Evolutionary conservation across 2,888 invertebrate genomes (phyloP).

Genomic region (Ormyrus labotus): DNA sequence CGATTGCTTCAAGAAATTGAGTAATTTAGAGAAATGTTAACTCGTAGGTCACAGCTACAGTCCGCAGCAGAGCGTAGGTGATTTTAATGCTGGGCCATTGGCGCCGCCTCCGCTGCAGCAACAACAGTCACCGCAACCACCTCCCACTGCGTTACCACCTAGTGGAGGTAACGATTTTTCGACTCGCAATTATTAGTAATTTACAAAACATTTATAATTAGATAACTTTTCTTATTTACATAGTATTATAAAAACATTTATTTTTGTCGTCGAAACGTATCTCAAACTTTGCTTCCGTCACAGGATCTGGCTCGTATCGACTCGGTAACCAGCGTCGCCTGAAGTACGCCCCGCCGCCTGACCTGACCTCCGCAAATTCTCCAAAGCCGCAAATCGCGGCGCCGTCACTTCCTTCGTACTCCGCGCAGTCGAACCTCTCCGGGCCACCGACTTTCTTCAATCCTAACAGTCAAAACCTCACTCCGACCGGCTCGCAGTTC

Average conservation of each 20-base stretch:
- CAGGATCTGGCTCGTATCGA: constrained; percentile 77
- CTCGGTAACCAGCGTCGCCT: constrained; percentile 83
- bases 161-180: constrained; percentile 61
- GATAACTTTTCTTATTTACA: constrained; percentile 1
- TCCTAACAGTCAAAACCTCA: constrained; percentile 52
- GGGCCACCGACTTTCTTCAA: constrained; percentile 59
- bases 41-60: background rate
- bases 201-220: background rate
- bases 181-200: background rate
- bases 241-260: constrained; percentile 8
- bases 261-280: background rate
- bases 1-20: too few species aligned
- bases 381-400: constrained; percentile 32
- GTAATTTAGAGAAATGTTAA: too few species aligned
- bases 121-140: constrained; percentile 51
- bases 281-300: constrained; percentile 38
- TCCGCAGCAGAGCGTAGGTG: constrained; percentile 11
- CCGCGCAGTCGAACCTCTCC: constrained; percentile 31
- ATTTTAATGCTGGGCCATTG: constrained; percentile 40
- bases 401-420: constrained; percentile 11
- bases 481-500: background rate
- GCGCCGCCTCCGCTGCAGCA: constrained; percentile 56
- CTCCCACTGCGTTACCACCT: constrained; percentile 61
- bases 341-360: constrained; percentile 87
- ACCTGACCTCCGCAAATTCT: constrained; percentile 74